phyloP scores from a whole-genome alignment of 2,888 invertebrate species.

The Steinernema hermaphroditum region DNA sequence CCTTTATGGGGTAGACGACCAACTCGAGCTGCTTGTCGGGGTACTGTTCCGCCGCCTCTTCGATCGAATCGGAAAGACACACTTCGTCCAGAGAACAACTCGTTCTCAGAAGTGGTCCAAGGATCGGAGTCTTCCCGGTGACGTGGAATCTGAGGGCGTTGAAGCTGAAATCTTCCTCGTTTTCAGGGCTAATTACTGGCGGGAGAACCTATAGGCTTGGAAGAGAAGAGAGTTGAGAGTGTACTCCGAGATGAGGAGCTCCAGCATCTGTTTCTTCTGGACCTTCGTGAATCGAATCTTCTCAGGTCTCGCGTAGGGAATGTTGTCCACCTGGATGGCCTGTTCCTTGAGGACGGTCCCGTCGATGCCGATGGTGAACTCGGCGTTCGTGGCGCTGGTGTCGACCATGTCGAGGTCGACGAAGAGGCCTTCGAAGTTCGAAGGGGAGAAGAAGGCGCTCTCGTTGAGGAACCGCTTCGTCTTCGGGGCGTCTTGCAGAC shows the following conservation, averaged over 20 bases:
- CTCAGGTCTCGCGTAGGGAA: slow-evolving; percentile 11
- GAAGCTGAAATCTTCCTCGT: slow-evolving; percentile 38
- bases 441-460: not conserved
- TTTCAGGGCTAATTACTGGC: slow-evolving; percentile 4
- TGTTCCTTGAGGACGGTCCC: slow-evolving; percentile 37
- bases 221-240: slow-evolving; percentile 41
- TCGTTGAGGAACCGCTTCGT: not conserved
- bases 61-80: slow-evolving; percentile 46
- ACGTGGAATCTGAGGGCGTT: slow-evolving; percentile 41
- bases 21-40: slow-evolving; percentile 47
- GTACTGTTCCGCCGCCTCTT: slow-evolving; percentile 48
- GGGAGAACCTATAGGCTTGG: slow-evolving; percentile 46
- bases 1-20: slow-evolving; percentile 37
- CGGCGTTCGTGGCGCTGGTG: slow-evolving; percentile 42
- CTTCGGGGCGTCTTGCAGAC: slow-evolving; percentile 1
- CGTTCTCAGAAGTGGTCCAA: slow-evolving; percentile 45
- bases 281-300: not conserved
- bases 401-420: slow-evolving; percentile 47
- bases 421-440: slow-evolving; percentile 30
- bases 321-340: slow-evolving; percentile 29
- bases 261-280: slow-evolving; percentile 35
- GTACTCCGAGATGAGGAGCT: slow-evolving; percentile 44
- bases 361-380: slow-evolving; percentile 41
- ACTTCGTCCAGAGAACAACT: slow-evolving; percentile 47
- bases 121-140: slow-evolving; percentile 45